phyloP scores from a whole-genome alignment of 2,113 vertebrate species.

The Stomatorhinus ivindoensis region DNA sequence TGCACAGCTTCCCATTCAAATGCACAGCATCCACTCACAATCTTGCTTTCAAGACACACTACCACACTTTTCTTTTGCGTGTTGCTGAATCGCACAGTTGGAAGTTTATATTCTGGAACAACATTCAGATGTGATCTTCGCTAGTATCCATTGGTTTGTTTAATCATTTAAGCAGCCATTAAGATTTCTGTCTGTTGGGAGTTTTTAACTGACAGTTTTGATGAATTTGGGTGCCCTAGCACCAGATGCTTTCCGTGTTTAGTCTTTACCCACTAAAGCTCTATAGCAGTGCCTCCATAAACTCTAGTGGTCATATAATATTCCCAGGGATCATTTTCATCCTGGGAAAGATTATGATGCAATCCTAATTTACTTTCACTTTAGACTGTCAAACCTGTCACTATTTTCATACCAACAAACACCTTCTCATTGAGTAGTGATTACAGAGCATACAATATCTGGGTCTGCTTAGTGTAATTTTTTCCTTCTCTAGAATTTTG shows the following conservation, averaged over 20 bases:
- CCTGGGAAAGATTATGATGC: not conserved
- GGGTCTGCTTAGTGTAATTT: not conserved
- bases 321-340: not conserved
- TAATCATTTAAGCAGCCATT: not conserved
- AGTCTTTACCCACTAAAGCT: not conserved
- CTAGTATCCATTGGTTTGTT: not conserved
- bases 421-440: not conserved
- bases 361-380: not conserved
- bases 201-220: not conserved
- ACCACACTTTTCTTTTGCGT: not conserved
- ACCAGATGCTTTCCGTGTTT: not conserved
- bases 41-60: not conserved
- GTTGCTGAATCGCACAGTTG: not conserved
- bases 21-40: not conserved
- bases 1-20: not conserved
- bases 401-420: not conserved
- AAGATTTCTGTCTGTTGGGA: not conserved
- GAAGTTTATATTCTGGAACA: not conserved
- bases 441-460: not conserved
- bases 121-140: not conserved
- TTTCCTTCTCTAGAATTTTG: not conserved
- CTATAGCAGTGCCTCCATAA: not conserved
- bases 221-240: not conserved
- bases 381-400: not conserved
- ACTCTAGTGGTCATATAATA: not conserved